Conservation (phyloP, 2,797 vertebrate species). For the Oceanodroma leucorhoa region DNA sequence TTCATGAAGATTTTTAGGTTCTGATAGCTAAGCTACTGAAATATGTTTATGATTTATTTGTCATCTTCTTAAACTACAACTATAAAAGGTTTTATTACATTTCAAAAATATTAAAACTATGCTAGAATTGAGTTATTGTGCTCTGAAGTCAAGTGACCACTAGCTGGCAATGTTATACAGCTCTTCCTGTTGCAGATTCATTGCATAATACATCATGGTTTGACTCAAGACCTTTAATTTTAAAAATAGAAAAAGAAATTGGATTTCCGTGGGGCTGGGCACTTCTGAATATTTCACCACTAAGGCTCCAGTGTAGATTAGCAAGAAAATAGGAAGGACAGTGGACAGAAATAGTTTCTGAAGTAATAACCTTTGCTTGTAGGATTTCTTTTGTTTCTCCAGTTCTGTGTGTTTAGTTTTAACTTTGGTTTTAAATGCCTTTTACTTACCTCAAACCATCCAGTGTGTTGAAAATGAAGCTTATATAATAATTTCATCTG, state of each 20-base stretch:
- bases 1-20: not conserved
- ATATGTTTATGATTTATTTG: constrained; percentile 7
- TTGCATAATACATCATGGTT: constrained; percentile 27
- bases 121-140: constrained; percentile 29
- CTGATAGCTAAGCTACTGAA: not conserved
- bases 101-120: constrained; percentile 39
- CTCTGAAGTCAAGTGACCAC: constrained; percentile 55
- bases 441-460: not conserved
- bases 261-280: constrained; percentile 31
- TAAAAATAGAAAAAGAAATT: constrained; percentile 63
- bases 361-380: constrained; percentile 8
- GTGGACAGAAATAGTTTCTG: not conserved
- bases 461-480: not conserved
- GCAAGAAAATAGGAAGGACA: constrained; percentile 6
- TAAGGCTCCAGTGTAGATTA: constrained; percentile 8
- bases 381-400: not conserved
- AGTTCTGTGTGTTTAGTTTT: not conserved
- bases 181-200: constrained; percentile 24
- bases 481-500: not conserved
- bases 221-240: constrained; percentile 62
- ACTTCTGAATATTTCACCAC: constrained; percentile 17
- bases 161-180: constrained; percentile 71
- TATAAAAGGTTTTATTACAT: not conserved
- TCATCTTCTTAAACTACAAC: not conserved
- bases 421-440: not conserved